Conservation (phyloP, 2,797 vertebrate genomes). For the Sebastes iracundus region DNA sequence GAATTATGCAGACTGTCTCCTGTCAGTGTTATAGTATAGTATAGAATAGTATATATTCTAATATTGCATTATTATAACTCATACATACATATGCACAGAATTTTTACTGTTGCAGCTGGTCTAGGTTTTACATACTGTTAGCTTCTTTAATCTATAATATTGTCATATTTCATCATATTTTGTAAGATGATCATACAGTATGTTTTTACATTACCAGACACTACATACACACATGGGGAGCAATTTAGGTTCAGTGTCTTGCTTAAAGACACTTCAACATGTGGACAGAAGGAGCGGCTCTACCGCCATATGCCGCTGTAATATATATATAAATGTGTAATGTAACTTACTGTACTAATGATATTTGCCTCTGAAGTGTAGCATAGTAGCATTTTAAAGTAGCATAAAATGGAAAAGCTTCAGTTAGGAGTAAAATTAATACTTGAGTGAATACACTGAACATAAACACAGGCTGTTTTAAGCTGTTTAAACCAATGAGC, state of each 20-base stretch:
- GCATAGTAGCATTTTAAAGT: not conserved
- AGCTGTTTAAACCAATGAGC: constrained; percentile 23
- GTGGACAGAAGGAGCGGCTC: not conserved
- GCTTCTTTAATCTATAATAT: not conserved
- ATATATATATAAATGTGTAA: not conserved
- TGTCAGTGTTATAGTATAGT: not conserved
- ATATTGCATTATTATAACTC: not conserved
- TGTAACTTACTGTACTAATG: too few relatives aligned
- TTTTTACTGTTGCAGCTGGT: not conserved
- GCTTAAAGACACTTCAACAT: not conserved
- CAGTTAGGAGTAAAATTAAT: not conserved
- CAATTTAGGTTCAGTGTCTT: not conserved
- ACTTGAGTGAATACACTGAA: not conserved
- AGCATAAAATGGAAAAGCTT: not conserved
- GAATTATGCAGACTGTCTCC: not conserved
- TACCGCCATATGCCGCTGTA: not conserved
- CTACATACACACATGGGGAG: not conserved
- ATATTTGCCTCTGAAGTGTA: not conserved
- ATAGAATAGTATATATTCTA: not conserved
- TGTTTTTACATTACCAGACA: not conserved
- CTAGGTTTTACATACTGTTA: not conserved
- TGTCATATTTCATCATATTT: not conserved
- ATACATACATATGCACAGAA: fast-evolving
- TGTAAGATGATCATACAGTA: not conserved
- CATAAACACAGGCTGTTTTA: constrained; percentile 6